phyloP scores from a whole-genome alignment of 2,888 invertebrate genomes.

The Drosophila pullipes region DNA sequence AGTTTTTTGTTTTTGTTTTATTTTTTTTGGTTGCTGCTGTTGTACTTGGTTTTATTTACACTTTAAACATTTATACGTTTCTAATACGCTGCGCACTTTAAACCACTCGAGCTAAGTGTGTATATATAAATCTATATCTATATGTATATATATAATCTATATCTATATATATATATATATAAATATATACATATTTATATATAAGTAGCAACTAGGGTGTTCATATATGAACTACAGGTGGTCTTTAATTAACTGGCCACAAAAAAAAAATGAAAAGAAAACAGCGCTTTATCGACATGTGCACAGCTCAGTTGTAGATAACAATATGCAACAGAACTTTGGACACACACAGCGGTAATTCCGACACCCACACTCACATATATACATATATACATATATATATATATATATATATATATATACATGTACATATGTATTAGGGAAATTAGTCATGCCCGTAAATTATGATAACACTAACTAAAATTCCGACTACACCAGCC shows the following conservation, averaged over 20 bases:
- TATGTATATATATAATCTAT: too few relatives aligned
- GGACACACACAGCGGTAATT: conserved; percentile 16
- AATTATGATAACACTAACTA: neutral
- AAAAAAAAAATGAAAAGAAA: neutral
- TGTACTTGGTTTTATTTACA: conserved; percentile 43
- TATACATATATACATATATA: too few relatives aligned
- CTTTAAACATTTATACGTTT: conserved; percentile 41
- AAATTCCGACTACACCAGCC: neutral
- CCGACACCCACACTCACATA: neutral
- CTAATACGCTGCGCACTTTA: conserved; percentile 40
- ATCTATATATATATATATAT: too few relatives aligned
- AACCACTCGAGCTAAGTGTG: conserved; percentile 18
- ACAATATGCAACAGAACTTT: conserved; percentile 46
- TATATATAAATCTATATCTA: neutral
- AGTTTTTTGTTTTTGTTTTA: conserved; percentile 10
- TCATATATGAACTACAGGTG: conserved; percentile 8
- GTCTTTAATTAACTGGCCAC: conserved; percentile 28
- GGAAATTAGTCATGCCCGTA: conserved; percentile 12
- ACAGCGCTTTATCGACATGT: conserved; percentile 54
- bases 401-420: too few relatives aligned
- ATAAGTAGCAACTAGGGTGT: neutral
- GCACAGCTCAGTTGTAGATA: conserved; percentile 29
- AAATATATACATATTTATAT: neutral
- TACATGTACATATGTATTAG: neutral
- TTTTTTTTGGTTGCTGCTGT: conserved; percentile 1